phyloP scores from a whole-genome alignment of 2,113 vertebrate species.

The pig (Sus scrofa) region DNA sequence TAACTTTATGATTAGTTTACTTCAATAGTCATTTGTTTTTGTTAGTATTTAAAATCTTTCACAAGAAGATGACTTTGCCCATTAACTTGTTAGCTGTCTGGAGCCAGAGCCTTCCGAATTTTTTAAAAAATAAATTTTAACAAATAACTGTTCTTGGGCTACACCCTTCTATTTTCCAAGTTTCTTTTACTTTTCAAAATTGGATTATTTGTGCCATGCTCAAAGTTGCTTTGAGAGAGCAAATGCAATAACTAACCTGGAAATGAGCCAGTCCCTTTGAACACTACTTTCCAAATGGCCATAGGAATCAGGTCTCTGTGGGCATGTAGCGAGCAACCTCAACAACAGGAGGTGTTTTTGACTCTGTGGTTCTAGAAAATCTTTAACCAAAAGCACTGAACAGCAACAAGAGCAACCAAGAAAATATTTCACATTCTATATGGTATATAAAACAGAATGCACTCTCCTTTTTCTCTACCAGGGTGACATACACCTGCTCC shows the following conservation, averaged over 20 bases:
- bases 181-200: slow-evolving; percentile 32
- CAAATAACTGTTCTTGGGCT: neutral
- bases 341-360: neutral
- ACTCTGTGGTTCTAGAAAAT: neutral
- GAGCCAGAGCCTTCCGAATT: neutral
- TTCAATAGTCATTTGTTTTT: neutral
- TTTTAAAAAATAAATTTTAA: neutral
- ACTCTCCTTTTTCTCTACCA: neutral
- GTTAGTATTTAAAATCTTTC: neutral
- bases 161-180: neutral
- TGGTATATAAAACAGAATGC: neutral
- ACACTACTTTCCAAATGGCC: neutral
- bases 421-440: neutral
- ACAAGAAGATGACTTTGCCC: neutral
- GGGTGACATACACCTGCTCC: neutral
- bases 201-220: neutral
- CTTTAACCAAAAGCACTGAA: neutral
- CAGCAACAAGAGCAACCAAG: neutral
- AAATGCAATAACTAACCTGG: neutral
- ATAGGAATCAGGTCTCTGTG: neutral
- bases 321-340: neutral
- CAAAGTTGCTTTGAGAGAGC: slow-evolving; percentile 42
- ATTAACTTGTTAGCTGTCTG: neutral
- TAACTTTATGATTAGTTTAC: neutral
- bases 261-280: slow-evolving; percentile 5